Conservation (phyloP, 30 jellyfish, hydroid and myxozoan genomes). For the Hydractinia symbiolongicarpus region DNA sequence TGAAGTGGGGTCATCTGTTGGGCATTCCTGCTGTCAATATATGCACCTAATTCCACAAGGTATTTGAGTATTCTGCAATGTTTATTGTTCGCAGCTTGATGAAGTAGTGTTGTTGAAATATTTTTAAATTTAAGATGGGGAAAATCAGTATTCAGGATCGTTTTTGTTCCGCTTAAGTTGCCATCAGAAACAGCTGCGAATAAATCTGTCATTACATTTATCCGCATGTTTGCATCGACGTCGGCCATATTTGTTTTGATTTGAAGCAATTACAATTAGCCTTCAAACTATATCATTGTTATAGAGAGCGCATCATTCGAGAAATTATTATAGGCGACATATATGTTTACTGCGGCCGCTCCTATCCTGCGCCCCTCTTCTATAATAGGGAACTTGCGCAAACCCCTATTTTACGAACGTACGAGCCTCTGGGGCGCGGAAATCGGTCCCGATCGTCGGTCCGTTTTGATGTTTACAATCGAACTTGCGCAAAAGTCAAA, state of each 20-base stretch:
- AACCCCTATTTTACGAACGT: no score
- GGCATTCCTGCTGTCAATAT: slow-evolving; percentile 58
- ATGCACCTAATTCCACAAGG: slow-evolving; percentile 52
- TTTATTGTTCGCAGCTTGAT: slow-evolving; percentile 64
- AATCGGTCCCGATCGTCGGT: no score
- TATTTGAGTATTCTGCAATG: slow-evolving; percentile 45
- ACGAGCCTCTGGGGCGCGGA: no score
- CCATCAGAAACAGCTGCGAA: slow-evolving; percentile 34
- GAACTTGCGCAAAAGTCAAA: no score
- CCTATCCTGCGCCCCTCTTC: no score
- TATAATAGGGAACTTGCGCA: no score
- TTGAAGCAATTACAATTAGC: no score
- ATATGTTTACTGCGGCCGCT: no score
- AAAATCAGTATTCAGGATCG: slow-evolving; percentile 8
- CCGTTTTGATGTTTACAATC: no score
- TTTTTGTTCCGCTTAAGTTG: slow-evolving; percentile 12
- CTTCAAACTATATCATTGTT: no score
- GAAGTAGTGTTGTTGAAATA: slow-evolving; percentile 68
- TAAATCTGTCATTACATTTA: not conserved
- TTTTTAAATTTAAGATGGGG: slow-evolving; percentile 63
- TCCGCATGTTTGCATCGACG: not conserved
- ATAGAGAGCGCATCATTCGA: no score
- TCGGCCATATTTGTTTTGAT: slow-evolving; percentile 14
- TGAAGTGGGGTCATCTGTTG: slow-evolving; percentile 75
- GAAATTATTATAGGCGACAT: no score